Evolutionary conservation across 2,113 vertebrate species (phyloP), one percentile per base, ranked within the genome.

Genomic region (Mirounga angustirostris): DNA sequence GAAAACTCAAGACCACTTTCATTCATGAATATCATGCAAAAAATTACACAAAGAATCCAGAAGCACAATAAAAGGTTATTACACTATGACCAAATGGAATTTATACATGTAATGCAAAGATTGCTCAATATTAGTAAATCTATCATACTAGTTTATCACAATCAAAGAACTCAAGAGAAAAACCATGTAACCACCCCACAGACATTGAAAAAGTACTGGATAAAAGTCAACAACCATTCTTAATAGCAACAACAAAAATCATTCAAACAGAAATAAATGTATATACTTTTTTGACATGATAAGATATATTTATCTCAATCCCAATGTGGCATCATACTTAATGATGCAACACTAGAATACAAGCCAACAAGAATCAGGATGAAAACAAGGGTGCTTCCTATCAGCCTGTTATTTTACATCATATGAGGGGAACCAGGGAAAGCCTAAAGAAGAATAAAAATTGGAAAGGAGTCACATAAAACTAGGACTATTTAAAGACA

Each of bases 11-110:
- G 80, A 33, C 56, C 21, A 85, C 67, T 88, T 24, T 93, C 73
- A 89, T 97, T 95, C n/a, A 65, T 73, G 56, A 91, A 22, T 40
- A 81, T 52, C 82, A 65, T 58, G 10, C 18, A 61, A 92, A 96
- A 67, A 58, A 33, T 28, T 90, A 1, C 58, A 92, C 54, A 30
- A 0, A 80, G 6, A 94, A 81, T 73, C 16, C 43, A 65, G 46
- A n/a, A 91, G 24, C 56, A 36, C 15, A 90, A 84, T 85, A 92
- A 83, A 92, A 73, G 24, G 93, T 79, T 12, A 46, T 59, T 8
- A 73, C 19, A 85, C 46, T 74, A 81, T 21, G 1, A 89, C 15
- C 61, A 88, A 33, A 14, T 52, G 58, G 30, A 59, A 28, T 86
- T 91, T 61, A 81, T 18, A 76, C 12, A 84, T 71, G 12, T 33